Percentiles rank a stretch among this genome's conserved stretches.
phyloP scores from a whole-genome alignment of 2,113 vertebrate genomes.

The Stigmatopora argus region DNA sequence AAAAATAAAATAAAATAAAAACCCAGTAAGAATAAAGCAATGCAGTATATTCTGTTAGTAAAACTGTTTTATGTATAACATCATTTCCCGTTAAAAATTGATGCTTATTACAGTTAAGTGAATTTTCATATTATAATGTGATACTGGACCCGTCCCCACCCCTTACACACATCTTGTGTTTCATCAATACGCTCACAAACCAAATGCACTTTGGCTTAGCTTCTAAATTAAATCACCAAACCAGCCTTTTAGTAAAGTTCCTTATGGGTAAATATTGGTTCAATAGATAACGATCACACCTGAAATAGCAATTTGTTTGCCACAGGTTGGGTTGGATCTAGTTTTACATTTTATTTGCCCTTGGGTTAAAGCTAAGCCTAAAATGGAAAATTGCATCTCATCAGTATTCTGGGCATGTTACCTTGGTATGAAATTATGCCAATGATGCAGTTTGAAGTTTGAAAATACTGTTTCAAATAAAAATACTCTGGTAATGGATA shows the following conservation, averaged over 20 bases:
- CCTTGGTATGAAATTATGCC: not conserved
- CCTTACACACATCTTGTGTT: too few relatives aligned
- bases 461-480: not conserved
- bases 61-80: too few relatives aligned
- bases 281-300: constrained; percentile 11
- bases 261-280: not conserved
- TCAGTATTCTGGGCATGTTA: not conserved
- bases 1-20: not conserved
- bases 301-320: constrained; percentile 29
- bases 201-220: not conserved
- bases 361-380: constrained; percentile 13
- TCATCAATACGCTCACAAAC: not conserved
- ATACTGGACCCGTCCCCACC: too few relatives aligned
- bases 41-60: too few relatives aligned
- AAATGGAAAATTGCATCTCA: constrained; percentile 8
- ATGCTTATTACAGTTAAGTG: too few relatives aligned
- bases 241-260: constrained; percentile 7
- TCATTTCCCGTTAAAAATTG: too few relatives aligned
- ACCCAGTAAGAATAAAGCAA: not conserved
- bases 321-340: constrained; percentile 27
- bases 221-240: not conserved
- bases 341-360: constrained; percentile 51
- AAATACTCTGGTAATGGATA: constrained; percentile 16
- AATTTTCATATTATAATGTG: too few relatives aligned
- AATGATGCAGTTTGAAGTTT: constrained; percentile 1